Evolutionary conservation across 2,113 vertebrate genomes (phyloP).

Genomic region (Gymnocephalus cernua): DNA sequence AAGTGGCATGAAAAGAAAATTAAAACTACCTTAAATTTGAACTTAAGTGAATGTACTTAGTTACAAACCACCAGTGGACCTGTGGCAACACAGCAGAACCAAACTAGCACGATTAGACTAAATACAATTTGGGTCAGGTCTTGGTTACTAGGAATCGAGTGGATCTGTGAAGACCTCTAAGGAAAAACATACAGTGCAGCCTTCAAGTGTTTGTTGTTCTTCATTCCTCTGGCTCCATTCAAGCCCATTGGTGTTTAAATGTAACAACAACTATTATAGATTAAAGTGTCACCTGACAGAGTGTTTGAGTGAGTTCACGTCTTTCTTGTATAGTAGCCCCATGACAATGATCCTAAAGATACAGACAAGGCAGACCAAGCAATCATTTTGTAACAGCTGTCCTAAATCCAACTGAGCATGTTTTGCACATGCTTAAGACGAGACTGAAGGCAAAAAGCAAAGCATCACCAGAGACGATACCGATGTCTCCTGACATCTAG

Average conservation of each 20-base stretch:
- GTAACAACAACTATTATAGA: background rate
- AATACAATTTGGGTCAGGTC: background rate
- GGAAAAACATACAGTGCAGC: background rate
- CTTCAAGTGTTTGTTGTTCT: background rate
- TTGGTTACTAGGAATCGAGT: background rate
- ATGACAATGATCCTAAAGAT: background rate
- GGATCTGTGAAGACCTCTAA: background rate
- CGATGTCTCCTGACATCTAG: background rate
- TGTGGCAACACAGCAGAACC: too few species aligned
- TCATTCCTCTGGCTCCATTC: background rate
- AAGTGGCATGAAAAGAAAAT: too few species aligned
- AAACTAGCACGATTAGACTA: background rate
- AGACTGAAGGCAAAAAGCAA: conserved; percentile 10
- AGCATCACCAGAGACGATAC: background rate
- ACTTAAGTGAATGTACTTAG: background rate
- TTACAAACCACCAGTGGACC: background rate
- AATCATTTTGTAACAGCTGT: background rate
- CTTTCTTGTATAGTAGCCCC: background rate
- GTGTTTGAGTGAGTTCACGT: background rate
- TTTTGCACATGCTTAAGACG: conserved; percentile 3
- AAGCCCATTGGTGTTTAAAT: background rate
- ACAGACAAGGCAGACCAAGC: background rate
- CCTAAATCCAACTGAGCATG: conserved; percentile 23
- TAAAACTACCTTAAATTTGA: too few species aligned
- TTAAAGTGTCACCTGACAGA: background rate